phyloP scores from a whole-genome alignment of 2,888 invertebrate species.

The Nineta flava region DNA sequence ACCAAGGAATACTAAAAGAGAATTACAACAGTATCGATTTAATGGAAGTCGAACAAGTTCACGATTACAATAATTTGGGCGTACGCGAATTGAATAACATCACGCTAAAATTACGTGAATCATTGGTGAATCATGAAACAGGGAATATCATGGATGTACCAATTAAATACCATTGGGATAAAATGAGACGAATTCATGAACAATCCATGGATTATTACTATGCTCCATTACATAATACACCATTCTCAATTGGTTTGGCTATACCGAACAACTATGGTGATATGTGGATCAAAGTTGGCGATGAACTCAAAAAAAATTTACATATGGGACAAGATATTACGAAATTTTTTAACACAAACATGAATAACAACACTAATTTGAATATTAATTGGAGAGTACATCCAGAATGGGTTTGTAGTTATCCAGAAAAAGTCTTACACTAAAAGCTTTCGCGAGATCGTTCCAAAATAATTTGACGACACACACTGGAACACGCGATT shows the following conservation, averaged over 20 bases:
- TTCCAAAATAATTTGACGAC: too few species aligned
- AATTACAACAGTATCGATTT: slow-evolving; percentile 95
- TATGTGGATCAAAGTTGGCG: slow-evolving; percentile 54
- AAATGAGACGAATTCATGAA: slow-evolving; percentile 67
- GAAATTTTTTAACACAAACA: slow-evolving; percentile 40
- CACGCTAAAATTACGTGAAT: slow-evolving; percentile 42
- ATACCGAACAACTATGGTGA: slow-evolving; percentile 68
- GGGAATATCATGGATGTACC: slow-evolving; percentile 49
- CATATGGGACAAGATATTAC: slow-evolving; percentile 53
- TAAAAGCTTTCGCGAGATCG: too few species aligned
- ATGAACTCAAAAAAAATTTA: slow-evolving; percentile 53
- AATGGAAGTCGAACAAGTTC: slow-evolving; percentile 82
- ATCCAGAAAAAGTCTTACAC: slow-evolving; percentile 10
- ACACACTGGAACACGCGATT: too few species aligned
- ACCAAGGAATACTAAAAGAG: slow-evolving; percentile 54
- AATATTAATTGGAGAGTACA: slow-evolving; percentile 64
- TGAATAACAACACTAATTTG: too few species aligned
- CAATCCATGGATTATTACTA: slow-evolving; percentile 72
- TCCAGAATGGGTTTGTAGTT: slow-evolving; percentile 78
- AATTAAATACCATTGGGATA: slow-evolving; percentile 71
- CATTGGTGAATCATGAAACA: slow-evolving; percentile 52
- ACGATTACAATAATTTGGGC: slow-evolving; percentile 47
- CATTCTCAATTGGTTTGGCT: slow-evolving; percentile 75
- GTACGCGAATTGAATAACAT: slow-evolving; percentile 46
- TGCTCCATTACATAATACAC: slow-evolving; percentile 64